These are phyloP conservation scores for Semotilus atromaculatus DNA, from an alignment of 2,797 vertebrate genomes.

Conservation along the genomic window DNA sequence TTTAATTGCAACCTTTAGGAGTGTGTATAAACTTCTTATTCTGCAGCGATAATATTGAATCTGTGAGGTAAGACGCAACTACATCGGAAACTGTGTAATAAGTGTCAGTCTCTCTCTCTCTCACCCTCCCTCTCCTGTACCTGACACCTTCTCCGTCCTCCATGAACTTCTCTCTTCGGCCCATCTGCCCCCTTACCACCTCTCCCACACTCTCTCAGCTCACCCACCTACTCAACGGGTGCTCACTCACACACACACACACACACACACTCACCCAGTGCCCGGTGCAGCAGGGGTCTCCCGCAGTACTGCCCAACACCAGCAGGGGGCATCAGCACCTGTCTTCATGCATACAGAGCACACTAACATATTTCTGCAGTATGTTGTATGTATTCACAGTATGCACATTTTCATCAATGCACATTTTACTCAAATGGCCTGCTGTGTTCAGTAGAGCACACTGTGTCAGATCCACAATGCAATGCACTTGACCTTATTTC, in stretches of 20 bases:
- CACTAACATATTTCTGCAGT: background rate
- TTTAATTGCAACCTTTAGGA: background rate
- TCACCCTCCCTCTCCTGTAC: conserved; percentile 75
- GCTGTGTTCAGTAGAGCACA: background rate
- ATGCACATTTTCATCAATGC: background rate
- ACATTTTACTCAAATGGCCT: background rate
- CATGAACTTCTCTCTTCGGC: conserved; percentile 88
- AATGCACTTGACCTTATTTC: background rate
- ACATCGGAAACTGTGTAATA: background rate
- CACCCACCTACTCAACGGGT: conserved; percentile 87
- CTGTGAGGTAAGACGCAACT: background rate
- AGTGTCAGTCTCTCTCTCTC: conserved; percentile 53
- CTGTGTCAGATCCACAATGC: background rate
- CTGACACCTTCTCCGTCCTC: conserved; percentile 79
- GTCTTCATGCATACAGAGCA: background rate
- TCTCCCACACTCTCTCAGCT: conserved; percentile 84
- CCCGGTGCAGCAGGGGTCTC: conserved; percentile 63
- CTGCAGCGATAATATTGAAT: background rate
- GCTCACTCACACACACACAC: conserved; percentile 68
- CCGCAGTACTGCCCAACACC: conserved; percentile 63
- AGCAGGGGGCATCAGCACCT: conserved; percentile 64
- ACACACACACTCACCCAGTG: conserved; percentile 70
- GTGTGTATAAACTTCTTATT: background rate
- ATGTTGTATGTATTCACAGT: background rate
- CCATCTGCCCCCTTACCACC: conserved; percentile 87